These are phyloP conservation scores for Saccopteryx leptura DNA, from an alignment of 2,113 vertebrate genomes.

Conservation along the genomic window DNA sequence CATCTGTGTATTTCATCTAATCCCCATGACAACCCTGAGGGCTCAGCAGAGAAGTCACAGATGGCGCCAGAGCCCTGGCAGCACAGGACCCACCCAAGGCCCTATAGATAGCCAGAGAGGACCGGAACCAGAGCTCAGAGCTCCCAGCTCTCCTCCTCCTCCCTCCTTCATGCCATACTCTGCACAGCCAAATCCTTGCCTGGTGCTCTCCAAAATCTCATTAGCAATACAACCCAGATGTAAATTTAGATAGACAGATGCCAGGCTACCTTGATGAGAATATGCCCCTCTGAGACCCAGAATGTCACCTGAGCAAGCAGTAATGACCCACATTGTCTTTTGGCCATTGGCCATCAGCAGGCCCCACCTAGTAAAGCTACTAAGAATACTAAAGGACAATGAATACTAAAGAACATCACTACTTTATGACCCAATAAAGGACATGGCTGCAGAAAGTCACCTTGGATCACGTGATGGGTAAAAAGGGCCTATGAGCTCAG, in stretches of 20 bases:
- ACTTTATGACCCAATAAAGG: not conserved
- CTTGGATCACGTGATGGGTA: not conserved
- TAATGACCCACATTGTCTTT: not conserved
- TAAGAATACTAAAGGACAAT: not conserved
- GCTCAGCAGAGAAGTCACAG: constrained; percentile 39
- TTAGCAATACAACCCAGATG: not conserved
- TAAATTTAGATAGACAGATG: not conserved
- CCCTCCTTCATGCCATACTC: not conserved
- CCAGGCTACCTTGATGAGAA: not conserved
- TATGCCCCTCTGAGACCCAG: not conserved
- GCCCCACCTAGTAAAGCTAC: not conserved
- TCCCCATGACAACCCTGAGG: constrained; percentile 62
- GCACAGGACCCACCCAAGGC: not conserved
- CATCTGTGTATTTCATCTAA: constrained; percentile 65
- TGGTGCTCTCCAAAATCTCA: not conserved
- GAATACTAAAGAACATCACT: not conserved
- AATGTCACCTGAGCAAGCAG: constrained; percentile 34
- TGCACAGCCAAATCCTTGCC: not conserved
- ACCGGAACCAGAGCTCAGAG: not conserved
- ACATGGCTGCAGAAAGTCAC: not conserved
- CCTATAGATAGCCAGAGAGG: not conserved
- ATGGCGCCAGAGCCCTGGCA: not conserved
- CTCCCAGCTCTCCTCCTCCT: not conserved
- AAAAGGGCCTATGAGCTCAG: not conserved
- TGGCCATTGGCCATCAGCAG: constrained; percentile 11